A percentile compares a stretch with the other conserved stretches of the same genome.
Conservation (phyloP, 2,113 vertebrate species). For the Neomonachus schauinslandi region DNA sequence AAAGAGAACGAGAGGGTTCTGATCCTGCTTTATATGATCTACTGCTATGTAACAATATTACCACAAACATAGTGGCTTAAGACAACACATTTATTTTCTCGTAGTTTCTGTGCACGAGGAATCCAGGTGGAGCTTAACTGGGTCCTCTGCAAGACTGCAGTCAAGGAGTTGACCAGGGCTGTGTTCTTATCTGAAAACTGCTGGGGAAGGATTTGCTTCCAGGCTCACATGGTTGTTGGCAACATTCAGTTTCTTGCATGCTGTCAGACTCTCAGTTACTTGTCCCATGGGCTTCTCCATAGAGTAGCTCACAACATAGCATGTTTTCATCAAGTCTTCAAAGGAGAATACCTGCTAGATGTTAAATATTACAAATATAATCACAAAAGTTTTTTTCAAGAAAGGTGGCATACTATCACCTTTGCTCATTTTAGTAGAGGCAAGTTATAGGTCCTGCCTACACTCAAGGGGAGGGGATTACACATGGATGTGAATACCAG, state of each 20-base stretch:
- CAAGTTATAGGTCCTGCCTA: not conserved
- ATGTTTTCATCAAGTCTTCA: not conserved
- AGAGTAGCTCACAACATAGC: not conserved
- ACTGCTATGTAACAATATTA: not conserved
- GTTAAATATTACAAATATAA: not conserved
- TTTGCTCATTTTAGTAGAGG: not conserved
- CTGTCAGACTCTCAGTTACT: not conserved
- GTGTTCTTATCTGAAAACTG: conserved; percentile 17
- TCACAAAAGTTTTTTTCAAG: not conserved
- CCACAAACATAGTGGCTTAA: not conserved
- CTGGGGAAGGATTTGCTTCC: not conserved
- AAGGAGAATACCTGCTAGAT: not conserved
- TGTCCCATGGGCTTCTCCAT: not conserved
- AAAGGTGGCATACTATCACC: not conserved
- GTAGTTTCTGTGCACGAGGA: not conserved
- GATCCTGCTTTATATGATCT: not conserved
- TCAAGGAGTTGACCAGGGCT: not conserved
- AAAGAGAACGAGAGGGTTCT: not conserved
- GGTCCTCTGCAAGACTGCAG: not conserved
- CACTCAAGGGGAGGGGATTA: not conserved
- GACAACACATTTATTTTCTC: conserved; percentile 30
- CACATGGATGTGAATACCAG: not conserved
- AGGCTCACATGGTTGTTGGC: not conserved
- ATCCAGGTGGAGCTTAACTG: not conserved
- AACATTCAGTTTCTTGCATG: not conserved